Percentiles rank a stretch among this genome's conserved stretches.
Conservation (phyloP, 2,113 vertebrate genomes). For the Chunga burmeisteri region DNA sequence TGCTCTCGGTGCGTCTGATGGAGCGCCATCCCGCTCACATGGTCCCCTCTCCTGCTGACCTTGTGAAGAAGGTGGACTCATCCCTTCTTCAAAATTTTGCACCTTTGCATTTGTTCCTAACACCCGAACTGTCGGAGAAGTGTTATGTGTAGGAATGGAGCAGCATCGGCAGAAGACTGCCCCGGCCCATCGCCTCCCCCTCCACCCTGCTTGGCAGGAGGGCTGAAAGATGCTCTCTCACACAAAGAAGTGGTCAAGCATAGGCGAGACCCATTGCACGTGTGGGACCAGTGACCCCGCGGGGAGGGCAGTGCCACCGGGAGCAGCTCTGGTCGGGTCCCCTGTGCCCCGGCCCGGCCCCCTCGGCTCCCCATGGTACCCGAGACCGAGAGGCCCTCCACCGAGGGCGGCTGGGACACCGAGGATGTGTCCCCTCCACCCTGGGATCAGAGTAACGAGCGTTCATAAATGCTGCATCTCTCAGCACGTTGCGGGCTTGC, state of each 20-base stretch:
- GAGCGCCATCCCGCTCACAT: too few species aligned
- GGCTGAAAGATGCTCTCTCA: not conserved
- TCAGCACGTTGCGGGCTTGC: fast-evolving
- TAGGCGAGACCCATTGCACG: not conserved
- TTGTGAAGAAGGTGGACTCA: fast-evolving
- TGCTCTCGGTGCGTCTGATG: fast-evolving
- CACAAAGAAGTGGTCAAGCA: not conserved
- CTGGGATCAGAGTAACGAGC: fast-evolving
- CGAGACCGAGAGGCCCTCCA: fast-evolving
- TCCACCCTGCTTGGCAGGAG: not conserved
- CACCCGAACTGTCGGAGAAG: fast-evolving
- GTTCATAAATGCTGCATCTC: not conserved
- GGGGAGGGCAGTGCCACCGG: not conserved
- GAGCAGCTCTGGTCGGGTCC: not conserved
- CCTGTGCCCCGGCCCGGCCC: not conserved
- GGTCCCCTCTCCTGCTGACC: not conserved
- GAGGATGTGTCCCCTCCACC: fast-evolving
- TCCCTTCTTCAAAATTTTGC: not conserved
- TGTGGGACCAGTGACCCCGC: fast-evolving
- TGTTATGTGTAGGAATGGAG: fast-evolving
- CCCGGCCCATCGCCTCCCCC: not conserved
- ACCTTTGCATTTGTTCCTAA: not conserved
- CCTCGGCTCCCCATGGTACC: not conserved
- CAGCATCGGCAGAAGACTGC: not conserved
- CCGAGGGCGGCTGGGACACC: fast-evolving